Percentiles rank a stretch among this genome's conserved stretches.
Evolutionary conservation across 2,113 vertebrate genomes (phyloP).

Genomic region (Microcebus ravelobensis): DNA sequence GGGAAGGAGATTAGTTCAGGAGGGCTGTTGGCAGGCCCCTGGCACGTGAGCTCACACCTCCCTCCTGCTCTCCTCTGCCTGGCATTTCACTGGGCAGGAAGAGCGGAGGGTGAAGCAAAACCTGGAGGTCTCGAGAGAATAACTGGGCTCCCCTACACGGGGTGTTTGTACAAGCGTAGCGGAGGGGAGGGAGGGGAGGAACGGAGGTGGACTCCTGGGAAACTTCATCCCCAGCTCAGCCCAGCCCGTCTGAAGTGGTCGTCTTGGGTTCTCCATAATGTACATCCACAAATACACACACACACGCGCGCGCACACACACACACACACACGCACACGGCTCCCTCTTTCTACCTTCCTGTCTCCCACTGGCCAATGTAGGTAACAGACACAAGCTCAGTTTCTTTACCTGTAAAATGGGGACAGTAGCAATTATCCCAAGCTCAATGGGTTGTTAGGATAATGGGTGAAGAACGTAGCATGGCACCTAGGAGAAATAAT

Average conservation of each 20-base stretch:
- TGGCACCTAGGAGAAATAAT: background rate
- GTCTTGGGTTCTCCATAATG: background rate
- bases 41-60: background rate
- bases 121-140: background rate
- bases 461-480: background rate
- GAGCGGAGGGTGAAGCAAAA: background rate
- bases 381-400: background rate
- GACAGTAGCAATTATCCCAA: background rate
- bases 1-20: background rate
- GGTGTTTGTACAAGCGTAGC: background rate
- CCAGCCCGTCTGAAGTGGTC: background rate
- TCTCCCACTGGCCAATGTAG: background rate
- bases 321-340: background rate
- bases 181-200: background rate
- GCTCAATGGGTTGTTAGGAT: rapidly evolving
- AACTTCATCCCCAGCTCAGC: background rate
- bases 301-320: background rate
- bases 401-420: background rate
- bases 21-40: background rate
- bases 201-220: background rate
- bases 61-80: rapidly evolving
- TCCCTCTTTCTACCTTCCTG: too few relatives aligned
- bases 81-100: background rate
- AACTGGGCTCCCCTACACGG: background rate
- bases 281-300: background rate